Evolutionary conservation across 2,113 vertebrate genomes (phyloP), one percentile per base, ranked within the genome.

Genomic region (Pluvialis apricaria): DNA sequence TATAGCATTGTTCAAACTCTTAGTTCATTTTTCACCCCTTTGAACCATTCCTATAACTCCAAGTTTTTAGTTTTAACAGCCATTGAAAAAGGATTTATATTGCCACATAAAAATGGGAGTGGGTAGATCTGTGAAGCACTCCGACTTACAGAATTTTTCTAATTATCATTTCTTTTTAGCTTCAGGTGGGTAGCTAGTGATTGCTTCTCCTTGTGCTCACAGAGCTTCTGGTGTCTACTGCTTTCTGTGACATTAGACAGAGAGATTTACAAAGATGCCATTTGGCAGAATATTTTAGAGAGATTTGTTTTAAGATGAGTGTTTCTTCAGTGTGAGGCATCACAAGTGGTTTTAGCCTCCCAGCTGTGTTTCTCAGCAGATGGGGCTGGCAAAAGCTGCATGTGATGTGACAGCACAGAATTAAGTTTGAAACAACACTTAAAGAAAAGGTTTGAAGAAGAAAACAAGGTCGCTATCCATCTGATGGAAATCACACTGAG

Each of bases 231-330:
- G 15, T 91, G 77, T 90, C 68, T 93, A 58, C 32, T 94, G 28
- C 24, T 66, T 96, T 87, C 83, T 76, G 26, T 79, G 47, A 84
- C 11, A 15, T 81, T 86, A 94, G 82, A 73, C 70, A 84, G 45
- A 75, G 29, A 88, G 58, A 94, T 93, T 93, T 96, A 95, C 77
- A 96, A 93, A 97, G 69, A 96, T 92, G 84, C 14, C 75, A 57
- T 95, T 95, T 94, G 89, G 86, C 93, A 97, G 92, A 96, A 97
- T 96, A 96, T 97, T 98, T 97, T 93, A 91, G 88, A 97, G 96
- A 96, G 64, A 83, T 97, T 97, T 97, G 95, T 96, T 96, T 94
- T 92, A 94, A 95, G 92, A 96, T 81, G 81, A 96, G 82, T 82
- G 61, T 71, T 97, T 84, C 93, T 96, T 94, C 90, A 97, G 77